phyloP scores from a whole-genome alignment of 2,797 vertebrate species.

The Podarcis siculus region DNA sequence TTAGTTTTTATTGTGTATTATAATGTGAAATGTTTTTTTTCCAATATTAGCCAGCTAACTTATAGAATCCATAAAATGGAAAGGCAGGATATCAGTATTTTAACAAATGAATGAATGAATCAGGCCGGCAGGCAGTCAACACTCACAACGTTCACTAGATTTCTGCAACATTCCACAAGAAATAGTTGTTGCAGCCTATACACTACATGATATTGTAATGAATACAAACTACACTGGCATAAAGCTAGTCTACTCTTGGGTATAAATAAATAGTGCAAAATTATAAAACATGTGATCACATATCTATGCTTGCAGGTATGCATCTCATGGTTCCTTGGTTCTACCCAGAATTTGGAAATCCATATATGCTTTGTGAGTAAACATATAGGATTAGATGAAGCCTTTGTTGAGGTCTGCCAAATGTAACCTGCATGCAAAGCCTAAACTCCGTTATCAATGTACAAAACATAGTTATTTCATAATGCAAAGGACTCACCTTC shows the following conservation, averaged over 20 bases:
- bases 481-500: slow-evolving; percentile 53
- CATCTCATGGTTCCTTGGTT: background rate
- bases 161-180: background rate
- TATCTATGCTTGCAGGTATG: background rate
- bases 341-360: background rate
- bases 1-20: background rate
- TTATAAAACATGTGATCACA: background rate
- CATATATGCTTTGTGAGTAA: background rate
- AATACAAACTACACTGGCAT: background rate
- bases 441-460: background rate
- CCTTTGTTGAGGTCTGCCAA: background rate
- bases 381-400: background rate
- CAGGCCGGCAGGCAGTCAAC: no score
- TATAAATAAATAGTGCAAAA: background rate
- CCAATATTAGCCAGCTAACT: background rate
- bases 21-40: background rate
- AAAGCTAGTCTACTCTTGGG: background rate
- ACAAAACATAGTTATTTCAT: background rate
- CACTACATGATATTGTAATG: background rate
- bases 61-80: background rate
- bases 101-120: background rate
- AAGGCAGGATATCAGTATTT: background rate
- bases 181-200: background rate
- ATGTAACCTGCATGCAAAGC: background rate
- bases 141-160: background rate